Base-by-base conservation (phyloP, 2,113 vertebrate species). In the Lipotes vexillifer region DNA sequence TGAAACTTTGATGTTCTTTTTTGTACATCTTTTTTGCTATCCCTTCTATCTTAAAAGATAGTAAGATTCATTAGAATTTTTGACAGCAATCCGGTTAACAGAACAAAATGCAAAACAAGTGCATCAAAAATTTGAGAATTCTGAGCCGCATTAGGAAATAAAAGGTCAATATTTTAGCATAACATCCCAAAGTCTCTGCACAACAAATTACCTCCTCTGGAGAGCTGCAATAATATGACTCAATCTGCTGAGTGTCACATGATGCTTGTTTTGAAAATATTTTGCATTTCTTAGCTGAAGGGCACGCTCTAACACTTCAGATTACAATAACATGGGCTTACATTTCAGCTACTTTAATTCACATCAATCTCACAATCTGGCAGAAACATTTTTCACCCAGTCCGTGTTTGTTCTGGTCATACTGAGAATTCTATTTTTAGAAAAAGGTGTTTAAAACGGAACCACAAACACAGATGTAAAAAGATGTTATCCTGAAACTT, bases 201-300 rank as follows among this genome's bases (percentile, higher is more conserved):
- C 0, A 1, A 71, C 57, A 69, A 83, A 49, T 75, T 31, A 29
- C 55, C 68, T 87, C 33, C 49, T 68, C 57, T 52, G 36, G 91
- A 90, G 75, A 96, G 83, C 92, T 72, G 12, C 57, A 63, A 75
- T 66, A 69, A 92, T 46, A 46, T 1, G 84, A 93, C 72, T 90
- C 55, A 81, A 10, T 59, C 55, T 93, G 85, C 61, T 65, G 52
- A 80, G 65, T 82, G 80, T 94, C 96, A 92, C 75, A 29, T 52
- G 77, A 78, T 80, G 68, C 90, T 96, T 97, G 96, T 94, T 97
- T 97, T 96, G 96, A 96, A 97, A 97, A 96, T 96, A 94, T 90
- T 97, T 97, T 93, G 94, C 91, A 78, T 82, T 90, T 95, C 68
- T 96, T 52, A 95, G 92, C 55, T 88, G 81, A 95, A 96, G 77